Conservation (phyloP, 2,888 invertebrate species). For the Psococerastis gibbosa region DNA sequence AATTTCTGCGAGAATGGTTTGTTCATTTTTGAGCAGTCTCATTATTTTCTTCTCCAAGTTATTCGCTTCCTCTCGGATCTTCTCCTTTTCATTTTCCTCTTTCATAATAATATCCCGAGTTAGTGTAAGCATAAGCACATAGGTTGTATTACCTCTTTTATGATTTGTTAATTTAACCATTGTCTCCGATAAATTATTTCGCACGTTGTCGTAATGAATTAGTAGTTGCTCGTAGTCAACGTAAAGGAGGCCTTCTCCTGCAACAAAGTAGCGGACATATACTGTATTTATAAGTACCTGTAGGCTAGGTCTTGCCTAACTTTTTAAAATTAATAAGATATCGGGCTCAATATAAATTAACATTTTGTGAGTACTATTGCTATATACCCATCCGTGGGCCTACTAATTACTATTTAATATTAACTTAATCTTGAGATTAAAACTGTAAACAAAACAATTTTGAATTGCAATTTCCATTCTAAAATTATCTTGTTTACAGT, state of each 20-base stretch:
- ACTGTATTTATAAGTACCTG: too few relatives aligned
- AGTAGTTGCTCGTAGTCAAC: slow-evolving; percentile 2
- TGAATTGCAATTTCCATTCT: too few relatives aligned
- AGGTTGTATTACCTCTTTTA: not conserved
- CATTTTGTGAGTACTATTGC: too few relatives aligned
- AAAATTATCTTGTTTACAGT: too few relatives aligned
- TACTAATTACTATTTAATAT: too few relatives aligned
- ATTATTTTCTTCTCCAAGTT: not conserved
- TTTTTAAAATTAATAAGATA: too few relatives aligned
- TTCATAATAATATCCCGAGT: not conserved
- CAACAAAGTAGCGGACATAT: too few relatives aligned
- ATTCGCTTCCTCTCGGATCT: not conserved
- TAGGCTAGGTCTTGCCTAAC: too few relatives aligned
- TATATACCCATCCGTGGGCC: too few relatives aligned
- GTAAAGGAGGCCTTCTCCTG: not conserved
- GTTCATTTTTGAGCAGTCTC: not conserved
- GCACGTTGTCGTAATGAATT: slow-evolving; percentile 1
- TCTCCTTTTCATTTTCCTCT: not conserved
- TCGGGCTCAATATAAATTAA: too few relatives aligned
- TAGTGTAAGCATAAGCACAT: not conserved
- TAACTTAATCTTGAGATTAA: too few relatives aligned
- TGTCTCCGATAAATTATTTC: not conserved
- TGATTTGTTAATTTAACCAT: not conserved
- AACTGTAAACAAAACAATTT: too few relatives aligned
- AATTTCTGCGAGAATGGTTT: not conserved